phyloP scores from a whole-genome alignment of 2,888 invertebrate genomes.

The Phrixothrix hirtus region DNA sequence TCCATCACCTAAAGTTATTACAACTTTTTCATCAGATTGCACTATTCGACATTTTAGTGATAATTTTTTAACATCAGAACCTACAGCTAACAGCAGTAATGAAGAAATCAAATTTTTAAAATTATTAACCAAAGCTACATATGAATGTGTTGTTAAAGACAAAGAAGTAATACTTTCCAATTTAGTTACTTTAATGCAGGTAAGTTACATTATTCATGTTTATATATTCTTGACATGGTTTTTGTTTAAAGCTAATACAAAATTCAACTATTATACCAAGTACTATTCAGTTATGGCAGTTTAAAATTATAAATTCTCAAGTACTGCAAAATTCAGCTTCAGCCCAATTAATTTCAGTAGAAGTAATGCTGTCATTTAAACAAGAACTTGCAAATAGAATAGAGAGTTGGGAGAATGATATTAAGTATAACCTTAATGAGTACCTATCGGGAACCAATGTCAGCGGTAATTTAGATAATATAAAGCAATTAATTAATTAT shows the following conservation, averaged over 20 bases:
- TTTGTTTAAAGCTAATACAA: constrained; percentile 43
- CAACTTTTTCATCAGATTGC: constrained; percentile 75
- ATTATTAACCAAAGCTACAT: constrained; percentile 68
- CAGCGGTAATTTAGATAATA: constrained; percentile 50
- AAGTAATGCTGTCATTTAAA: constrained; percentile 65
- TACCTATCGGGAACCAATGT: constrained; percentile 58
- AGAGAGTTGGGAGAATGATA: constrained; percentile 60
- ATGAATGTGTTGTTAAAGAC: constrained; percentile 81
- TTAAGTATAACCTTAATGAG: constrained; percentile 57
- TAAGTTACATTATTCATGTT: constrained; percentile 48
- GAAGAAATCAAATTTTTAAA: constrained; percentile 63
- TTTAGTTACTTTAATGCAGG: constrained; percentile 71
- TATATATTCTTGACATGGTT: not conserved
- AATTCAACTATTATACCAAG: constrained; percentile 56
- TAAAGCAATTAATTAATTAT: constrained; percentile 58
- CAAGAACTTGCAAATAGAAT: constrained; percentile 61
- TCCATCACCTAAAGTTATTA: constrained; percentile 67
- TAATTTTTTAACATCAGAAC: constrained; percentile 61
- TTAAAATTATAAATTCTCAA: constrained; percentile 66
- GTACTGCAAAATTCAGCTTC: constrained; percentile 49
- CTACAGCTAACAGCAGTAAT: constrained; percentile 47
- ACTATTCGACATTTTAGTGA: constrained; percentile 71
- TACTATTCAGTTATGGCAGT: constrained; percentile 72
- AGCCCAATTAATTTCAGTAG: constrained; percentile 62
- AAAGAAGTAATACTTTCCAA: constrained; percentile 75